phyloP scores from a whole-genome alignment of 2,113 vertebrate species.

The Pygoscelis adeliae region DNA sequence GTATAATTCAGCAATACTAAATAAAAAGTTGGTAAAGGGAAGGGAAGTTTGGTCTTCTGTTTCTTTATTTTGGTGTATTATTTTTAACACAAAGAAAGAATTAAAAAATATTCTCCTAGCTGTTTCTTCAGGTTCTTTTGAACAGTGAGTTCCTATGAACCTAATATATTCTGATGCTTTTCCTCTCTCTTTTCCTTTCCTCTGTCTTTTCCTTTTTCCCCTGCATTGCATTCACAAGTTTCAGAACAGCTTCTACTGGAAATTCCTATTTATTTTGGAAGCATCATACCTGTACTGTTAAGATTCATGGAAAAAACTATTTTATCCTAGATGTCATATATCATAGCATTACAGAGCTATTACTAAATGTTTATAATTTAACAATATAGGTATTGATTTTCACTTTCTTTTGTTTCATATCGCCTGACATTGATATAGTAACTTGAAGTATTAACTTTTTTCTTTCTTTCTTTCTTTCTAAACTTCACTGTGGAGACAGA shows the following conservation, averaged over 20 bases:
- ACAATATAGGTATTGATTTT: background rate
- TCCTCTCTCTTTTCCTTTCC: background rate
- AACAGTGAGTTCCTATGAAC: background rate
- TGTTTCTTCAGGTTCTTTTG: background rate
- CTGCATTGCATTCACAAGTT: background rate
- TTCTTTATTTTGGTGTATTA: background rate
- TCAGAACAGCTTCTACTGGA: background rate
- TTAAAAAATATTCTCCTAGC: background rate
- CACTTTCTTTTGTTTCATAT: background rate
- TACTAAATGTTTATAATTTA: background rate
- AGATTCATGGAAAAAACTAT: background rate
- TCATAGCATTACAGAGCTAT: background rate
- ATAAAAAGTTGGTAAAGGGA: background rate
- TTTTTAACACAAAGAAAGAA: background rate
- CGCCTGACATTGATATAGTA: background rate
- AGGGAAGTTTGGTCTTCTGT: background rate
- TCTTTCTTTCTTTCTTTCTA: background rate
- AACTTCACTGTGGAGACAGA: background rate
- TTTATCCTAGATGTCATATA: background rate
- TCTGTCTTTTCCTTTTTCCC: background rate
- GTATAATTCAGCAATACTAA: background rate
- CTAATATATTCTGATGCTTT: background rate
- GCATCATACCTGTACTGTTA: background rate
- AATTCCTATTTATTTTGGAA: background rate
- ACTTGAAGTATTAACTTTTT: background rate